A percentile compares a stretch with the other conserved stretches of the same genome.
Evolutionary conservation across 2,888 invertebrate genomes (phyloP).

Genomic region (Drosophila meridionalis): DNA sequence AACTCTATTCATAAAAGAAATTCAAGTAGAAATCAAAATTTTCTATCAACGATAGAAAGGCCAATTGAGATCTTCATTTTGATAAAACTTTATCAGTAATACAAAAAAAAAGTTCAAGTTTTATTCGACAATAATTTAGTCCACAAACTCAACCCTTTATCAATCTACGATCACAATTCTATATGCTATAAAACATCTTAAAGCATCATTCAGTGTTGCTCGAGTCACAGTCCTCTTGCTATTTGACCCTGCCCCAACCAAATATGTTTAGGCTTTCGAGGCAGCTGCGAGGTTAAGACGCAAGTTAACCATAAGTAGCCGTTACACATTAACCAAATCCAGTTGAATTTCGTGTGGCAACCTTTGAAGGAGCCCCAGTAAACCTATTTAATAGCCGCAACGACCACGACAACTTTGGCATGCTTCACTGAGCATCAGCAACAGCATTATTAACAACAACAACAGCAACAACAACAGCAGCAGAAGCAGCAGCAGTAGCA

Average conservation of each 20-base stretch:
- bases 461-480: neutral
- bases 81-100: no score
- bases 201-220: neutral
- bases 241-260: neutral
- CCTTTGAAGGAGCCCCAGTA: constrained; percentile 48
- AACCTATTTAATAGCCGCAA: constrained; percentile 62
- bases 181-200: no score
- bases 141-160: neutral
- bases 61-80: neutral
- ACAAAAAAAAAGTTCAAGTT: no score
- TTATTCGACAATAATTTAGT: neutral
- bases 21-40: no score
- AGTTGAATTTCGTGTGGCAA: constrained; percentile 32
- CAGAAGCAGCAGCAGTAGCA: constrained; percentile 5
- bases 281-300: neutral
- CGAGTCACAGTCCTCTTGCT: neutral
- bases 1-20: no score
- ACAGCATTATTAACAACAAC: constrained; percentile 7
- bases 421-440: constrained; percentile 44
- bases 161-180: neutral
- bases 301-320: constrained; percentile 30
- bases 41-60: neutral
- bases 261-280: neutral
- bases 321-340: constrained; percentile 41
- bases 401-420: constrained; percentile 53